A percentile compares a stretch with the other conserved stretches of the same genome.
Evolutionary conservation across 1,140 invertebrate species (phyloP).

Genomic region (Drosophila busckii): DNA sequence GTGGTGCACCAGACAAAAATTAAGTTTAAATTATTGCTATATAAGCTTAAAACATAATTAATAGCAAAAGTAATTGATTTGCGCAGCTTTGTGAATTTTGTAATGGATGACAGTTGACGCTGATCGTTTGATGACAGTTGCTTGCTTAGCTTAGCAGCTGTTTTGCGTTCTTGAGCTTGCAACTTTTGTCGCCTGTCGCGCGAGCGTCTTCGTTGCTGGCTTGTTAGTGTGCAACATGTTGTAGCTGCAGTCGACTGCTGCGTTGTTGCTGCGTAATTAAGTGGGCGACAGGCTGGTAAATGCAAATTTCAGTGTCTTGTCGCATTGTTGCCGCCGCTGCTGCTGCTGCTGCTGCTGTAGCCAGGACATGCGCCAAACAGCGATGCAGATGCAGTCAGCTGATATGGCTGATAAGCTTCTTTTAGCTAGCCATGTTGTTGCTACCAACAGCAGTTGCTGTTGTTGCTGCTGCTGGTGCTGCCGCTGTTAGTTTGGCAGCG

Average conservation of each 20-base stretch:
- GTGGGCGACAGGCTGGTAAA: conserved; percentile 74
- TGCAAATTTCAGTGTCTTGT: conserved; percentile 73
- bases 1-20: conserved; percentile 34
- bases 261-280: conserved; percentile 68
- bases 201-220: too few species aligned
- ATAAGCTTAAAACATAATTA: neutral
- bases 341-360: conserved; percentile 16
- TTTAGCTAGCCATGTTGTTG: conserved; percentile 10
- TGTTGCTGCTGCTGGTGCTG: conserved; percentile 5
- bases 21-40: neutral
- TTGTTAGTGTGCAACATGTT: conserved; percentile 70
- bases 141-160: conserved; percentile 15
- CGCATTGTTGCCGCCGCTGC: conserved; percentile 14
- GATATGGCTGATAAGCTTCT: conserved; percentile 65
- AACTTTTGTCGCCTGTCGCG: too few species aligned
- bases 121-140: conserved; percentile 28
- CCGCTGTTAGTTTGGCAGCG: conserved; percentile 39
- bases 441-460: conserved; percentile 16
- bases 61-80: too few species aligned
- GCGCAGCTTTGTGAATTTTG: too few species aligned
- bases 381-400: conserved; percentile 44
- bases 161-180: conserved; percentile 6
- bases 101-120: too few species aligned
- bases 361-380: conserved; percentile 57
- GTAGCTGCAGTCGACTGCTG: conserved; percentile 42